Evolutionary conservation across 2,113 vertebrate species (phyloP), one percentile per base, ranked within the genome.

Genomic region (Ailurus styani): DNA sequence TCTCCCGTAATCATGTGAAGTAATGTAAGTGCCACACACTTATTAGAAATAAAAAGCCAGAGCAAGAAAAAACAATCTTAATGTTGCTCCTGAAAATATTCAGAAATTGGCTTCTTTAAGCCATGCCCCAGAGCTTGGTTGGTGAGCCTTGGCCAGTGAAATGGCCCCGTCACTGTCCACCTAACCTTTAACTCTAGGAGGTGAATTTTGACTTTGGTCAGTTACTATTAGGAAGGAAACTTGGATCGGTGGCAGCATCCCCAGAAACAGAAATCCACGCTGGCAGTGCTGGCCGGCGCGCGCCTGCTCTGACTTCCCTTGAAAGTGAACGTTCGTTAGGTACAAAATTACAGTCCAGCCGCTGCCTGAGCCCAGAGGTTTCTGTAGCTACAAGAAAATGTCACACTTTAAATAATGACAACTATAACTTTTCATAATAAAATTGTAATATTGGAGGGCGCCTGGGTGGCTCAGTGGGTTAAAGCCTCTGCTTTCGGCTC

Each of bases 11-110:
- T 97, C 91, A 87, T 64, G 72, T 42, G 95, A 90, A 93, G 86
- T 86, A 93, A 88, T 73, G 23, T 82, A 96, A 97, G 86, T 88
- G 82, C 68, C 31, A 52, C 85, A 95, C 97, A 95, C 78, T 89
- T 55, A 91, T 93, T 94, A 96, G 94, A 97, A 97, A 90, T 91
- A 93, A 96, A 91, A 96, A 73, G 77, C 72, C 89, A 91, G 83
- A 95, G 45, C 93, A 95, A 93, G 89, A 70, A 94, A 94, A 95
- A 97, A 90, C 72, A 90, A 93, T 96, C 77, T 77, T 66, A 90
- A 86, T 75, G 29, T 78, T 78, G 75, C 64, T 96, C 23, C n/a
- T 81, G 70, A 85, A 97, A 96, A 97, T 93, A 96, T 93, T 93
- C 27, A 88, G 64, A 78, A 95, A 68, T 66, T 47, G 31, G 86